Evolutionary conservation across 1,140 invertebrate species (phyloP).

Genomic region (Colletes latitarsis): DNA sequence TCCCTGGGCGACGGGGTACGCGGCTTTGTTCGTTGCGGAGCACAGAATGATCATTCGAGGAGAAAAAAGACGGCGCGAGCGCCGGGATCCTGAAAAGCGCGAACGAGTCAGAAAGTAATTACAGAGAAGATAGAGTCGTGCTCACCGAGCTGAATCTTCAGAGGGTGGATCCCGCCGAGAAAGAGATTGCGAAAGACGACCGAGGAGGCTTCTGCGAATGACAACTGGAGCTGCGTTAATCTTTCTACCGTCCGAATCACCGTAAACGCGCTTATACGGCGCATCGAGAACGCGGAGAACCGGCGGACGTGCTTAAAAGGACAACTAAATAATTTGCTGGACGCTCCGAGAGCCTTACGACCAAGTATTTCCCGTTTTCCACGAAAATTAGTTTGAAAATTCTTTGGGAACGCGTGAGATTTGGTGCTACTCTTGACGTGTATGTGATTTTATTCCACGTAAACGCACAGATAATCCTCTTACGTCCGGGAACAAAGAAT

Average conservation of each 20-base stretch:
- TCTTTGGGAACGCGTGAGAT: no score
- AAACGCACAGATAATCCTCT: no score
- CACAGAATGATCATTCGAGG: conserved; percentile 13
- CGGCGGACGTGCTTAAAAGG: no score
- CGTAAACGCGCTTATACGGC: no score
- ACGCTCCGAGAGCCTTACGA: no score
- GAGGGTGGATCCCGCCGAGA: conserved; percentile 3
- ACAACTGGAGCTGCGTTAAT: conserved; percentile 11
- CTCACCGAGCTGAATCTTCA: conserved; percentile 25
- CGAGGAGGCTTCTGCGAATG: conserved; percentile 26
- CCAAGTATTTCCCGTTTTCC: no score
- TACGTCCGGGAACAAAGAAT: no score
- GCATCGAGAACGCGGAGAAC: not conserved
- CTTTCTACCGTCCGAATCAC: not conserved
- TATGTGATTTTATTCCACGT: no score
- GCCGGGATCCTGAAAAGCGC: conserved; percentile 35
- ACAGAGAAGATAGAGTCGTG: conserved; percentile 40
- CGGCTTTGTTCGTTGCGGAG: conserved; percentile 27
- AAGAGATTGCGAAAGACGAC: conserved; percentile 21
- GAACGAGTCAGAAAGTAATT: conserved; percentile 50
- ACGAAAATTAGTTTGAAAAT: no score
- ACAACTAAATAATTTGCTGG: no score
- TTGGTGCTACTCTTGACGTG: no score
- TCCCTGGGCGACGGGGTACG: conserved; percentile 5
- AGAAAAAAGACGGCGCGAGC: conserved; percentile 23